A percentile compares a stretch with the other conserved stretches of the same genome.
These are phyloP conservation scores for Sarcophaga caerulescens DNA, from an alignment of 2,888 invertebrate species.

Conservation along the genomic window DNA sequence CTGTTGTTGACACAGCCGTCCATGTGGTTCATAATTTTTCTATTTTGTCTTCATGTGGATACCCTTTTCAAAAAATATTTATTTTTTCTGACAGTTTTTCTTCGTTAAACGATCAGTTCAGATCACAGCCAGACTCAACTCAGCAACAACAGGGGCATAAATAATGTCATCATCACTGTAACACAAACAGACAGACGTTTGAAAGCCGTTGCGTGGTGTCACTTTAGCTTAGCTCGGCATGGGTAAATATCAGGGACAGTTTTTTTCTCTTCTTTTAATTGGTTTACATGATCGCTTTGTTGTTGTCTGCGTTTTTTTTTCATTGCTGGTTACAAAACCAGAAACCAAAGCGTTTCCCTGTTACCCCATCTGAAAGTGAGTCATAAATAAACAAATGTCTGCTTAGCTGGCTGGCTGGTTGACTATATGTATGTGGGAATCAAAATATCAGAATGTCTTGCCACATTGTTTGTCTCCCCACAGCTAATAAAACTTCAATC, in stretches of 20 bases:
- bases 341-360: not conserved
- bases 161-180: not conserved
- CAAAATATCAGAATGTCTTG: not conserved
- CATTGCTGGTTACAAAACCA: not conserved
- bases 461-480: not conserved
- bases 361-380: not conserved
- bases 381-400: not conserved
- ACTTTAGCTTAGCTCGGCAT: constrained; percentile 48
- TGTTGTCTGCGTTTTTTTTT: not conserved
- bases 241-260: not conserved
- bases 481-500: not conserved
- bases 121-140: constrained; percentile 1
- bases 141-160: not conserved
- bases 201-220: constrained; percentile 54
- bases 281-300: constrained; percentile 9
- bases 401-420: not conserved
- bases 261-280: not conserved
- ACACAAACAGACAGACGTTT: not conserved
- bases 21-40: constrained; percentile 36
- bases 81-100: not conserved
- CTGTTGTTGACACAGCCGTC: constrained; percentile 21
- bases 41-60: not conserved
- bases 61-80: constrained; percentile 18
- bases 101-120: constrained; percentile 2
- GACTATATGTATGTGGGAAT: not conserved